These are phyloP conservation scores for Cricetomys ansorgei DNA, from an alignment of 2,113 vertebrate genomes.

Conservation along the genomic window DNA sequence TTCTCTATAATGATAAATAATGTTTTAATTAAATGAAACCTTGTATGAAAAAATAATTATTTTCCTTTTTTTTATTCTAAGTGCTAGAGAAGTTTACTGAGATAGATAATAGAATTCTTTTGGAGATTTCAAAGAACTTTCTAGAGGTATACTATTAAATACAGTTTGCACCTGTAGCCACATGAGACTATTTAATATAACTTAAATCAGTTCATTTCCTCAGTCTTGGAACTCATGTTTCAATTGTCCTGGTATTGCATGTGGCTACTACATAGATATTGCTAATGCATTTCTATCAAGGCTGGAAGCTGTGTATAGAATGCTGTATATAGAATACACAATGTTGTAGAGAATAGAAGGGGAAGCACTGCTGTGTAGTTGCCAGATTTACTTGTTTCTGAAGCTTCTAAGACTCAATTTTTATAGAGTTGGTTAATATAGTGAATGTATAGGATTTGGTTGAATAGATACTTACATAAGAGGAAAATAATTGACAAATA, in stretches of 20 bases:
- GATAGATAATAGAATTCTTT: neutral
- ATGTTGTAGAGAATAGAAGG: neutral
- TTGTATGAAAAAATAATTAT: neutral
- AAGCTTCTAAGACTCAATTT: neutral
- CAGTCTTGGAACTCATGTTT: neutral
- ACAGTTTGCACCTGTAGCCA: neutral
- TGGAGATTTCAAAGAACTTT: neutral
- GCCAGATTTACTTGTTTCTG: slow-evolving; percentile 15
- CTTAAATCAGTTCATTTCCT: neutral
- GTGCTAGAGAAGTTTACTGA: slow-evolving; percentile 21
- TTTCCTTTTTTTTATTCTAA: neutral
- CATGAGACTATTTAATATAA: neutral
- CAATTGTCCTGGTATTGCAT: neutral
- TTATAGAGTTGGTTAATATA: slow-evolving; percentile 30
- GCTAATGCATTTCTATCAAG: neutral
- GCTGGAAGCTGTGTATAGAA: neutral
- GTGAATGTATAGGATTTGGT: neutral
- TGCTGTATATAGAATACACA: no score
- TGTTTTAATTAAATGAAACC: neutral
- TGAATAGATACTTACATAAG: slow-evolving; percentile 15
- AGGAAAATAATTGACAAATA: slow-evolving; percentile 5
- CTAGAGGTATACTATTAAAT: neutral
- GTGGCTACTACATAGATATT: neutral
- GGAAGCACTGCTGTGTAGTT: neutral
- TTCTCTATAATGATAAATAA: neutral